Evolutionary conservation across 2,888 invertebrate genomes (phyloP).

Genomic region (Drosophila diplacantha): DNA sequence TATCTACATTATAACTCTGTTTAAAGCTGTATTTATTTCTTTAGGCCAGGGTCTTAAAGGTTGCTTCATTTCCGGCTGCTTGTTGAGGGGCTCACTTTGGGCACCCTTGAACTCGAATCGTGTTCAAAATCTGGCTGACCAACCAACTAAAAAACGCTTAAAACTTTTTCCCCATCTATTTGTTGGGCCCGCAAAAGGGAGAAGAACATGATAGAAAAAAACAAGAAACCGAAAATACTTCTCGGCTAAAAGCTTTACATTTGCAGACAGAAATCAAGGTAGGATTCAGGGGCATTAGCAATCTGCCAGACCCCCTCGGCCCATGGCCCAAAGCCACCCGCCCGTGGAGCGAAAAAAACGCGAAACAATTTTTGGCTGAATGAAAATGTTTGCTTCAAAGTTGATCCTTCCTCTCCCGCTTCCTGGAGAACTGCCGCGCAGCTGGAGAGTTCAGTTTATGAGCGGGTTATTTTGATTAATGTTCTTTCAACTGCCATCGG

Average conservation of each 20-base stretch:
- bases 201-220: neutral
- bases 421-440: slow-evolving; percentile 2
- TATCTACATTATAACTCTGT: neutral
- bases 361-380: slow-evolving; percentile 47
- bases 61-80: neutral
- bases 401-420: slow-evolving; percentile 21
- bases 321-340: slow-evolving; percentile 3
- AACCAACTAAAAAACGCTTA: slow-evolving; percentile 47
- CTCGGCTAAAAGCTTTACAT: slow-evolving; percentile 39
- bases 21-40: neutral
- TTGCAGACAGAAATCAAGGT: slow-evolving; percentile 50
- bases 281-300: slow-evolving; percentile 47
- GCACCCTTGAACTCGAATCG: slow-evolving; percentile 9
- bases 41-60: neutral
- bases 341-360: slow-evolving; percentile 28
- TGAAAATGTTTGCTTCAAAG: slow-evolving; percentile 49
- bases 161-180: slow-evolving; percentile 40
- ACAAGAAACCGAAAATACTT: slow-evolving; percentile 19
- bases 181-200: slow-evolving; percentile 6
- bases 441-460: slow-evolving; percentile 53
- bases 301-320: slow-evolving; percentile 19
- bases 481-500: slow-evolving; percentile 38
- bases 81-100: neutral
- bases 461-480: slow-evolving; percentile 66
- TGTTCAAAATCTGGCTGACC: slow-evolving; percentile 22